Percentiles rank a stretch among this genome's conserved stretches.
These are phyloP conservation scores for Drosophila flavopinicola DNA, from an alignment of 2,888 invertebrate genomes.

Conservation along the genomic window DNA sequence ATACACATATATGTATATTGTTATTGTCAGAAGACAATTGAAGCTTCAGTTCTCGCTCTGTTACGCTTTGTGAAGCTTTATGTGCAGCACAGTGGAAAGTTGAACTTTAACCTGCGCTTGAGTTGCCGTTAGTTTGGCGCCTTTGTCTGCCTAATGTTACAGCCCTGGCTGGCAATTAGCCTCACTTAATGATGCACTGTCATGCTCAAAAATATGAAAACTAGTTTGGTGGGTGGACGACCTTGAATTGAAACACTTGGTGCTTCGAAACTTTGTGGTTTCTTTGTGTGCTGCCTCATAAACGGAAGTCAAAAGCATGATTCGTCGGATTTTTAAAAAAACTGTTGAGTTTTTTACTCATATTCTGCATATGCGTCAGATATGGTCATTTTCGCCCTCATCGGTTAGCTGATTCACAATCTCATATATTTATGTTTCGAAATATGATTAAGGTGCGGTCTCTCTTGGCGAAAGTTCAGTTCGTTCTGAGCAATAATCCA, in stretches of 20 bases:
- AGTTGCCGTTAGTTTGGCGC: conserved; percentile 36
- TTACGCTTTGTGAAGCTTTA: conserved; percentile 31
- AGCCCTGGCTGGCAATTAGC: conserved; percentile 9
- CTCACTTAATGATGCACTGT: conserved; percentile 24
- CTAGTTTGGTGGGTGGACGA: conserved; percentile 52
- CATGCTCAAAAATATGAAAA: conserved; percentile 32
- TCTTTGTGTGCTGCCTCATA: conserved; percentile 26
- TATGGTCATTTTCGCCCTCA: conserved; percentile 2
- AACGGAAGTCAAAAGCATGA: conserved; percentile 48
- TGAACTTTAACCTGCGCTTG: conserved; percentile 46
- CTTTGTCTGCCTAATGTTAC: conserved; percentile 6
- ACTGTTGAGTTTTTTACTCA: neutral
- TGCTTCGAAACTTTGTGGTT: conserved; percentile 9
- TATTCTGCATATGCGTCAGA: conserved; percentile 40
- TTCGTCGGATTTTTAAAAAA: conserved; percentile 21
- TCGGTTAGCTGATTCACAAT: conserved; percentile 29
- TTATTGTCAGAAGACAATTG: conserved; percentile 2
- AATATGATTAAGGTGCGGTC: conserved; percentile 35
- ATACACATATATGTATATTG: neutral
- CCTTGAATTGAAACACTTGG: conserved; percentile 56
- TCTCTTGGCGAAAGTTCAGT: conserved; percentile 31
- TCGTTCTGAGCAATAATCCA: neutral
- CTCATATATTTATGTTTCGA: conserved; percentile 6
- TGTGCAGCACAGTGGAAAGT: conserved; percentile 18
- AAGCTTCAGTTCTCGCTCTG: conserved; percentile 22